Evolutionary conservation across 2,113 vertebrate species (phyloP).

Genomic region (Dromiciops gliroides): DNA sequence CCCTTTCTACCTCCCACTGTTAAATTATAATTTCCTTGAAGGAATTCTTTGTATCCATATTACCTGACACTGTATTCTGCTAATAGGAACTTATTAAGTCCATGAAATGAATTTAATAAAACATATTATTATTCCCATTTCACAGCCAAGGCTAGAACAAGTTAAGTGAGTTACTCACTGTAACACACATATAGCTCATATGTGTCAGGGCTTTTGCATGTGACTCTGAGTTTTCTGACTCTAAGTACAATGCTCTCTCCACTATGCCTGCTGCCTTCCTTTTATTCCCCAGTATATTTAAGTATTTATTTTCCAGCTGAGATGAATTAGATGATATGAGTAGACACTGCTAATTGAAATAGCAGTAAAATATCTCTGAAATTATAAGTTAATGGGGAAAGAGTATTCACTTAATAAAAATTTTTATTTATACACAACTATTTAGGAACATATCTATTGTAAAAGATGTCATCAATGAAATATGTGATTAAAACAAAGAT

Average conservation of each 20-base stretch:
- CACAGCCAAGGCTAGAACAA: conserved; percentile 22
- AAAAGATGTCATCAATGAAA: neutral
- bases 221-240: neutral
- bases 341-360: conserved; percentile 49
- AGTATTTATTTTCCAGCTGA: conserved; percentile 17
- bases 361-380: conserved; percentile 49
- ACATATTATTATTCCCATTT: conserved; percentile 45
- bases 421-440: neutral
- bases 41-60: neutral
- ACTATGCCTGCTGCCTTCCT: neutral
- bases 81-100: neutral
- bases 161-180: neutral
- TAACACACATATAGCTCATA: neutral
- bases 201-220: neutral
- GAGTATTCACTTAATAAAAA: conserved; percentile 11
- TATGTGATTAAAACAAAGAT: neutral
- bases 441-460: neutral
- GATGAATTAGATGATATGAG: conserved; percentile 34
- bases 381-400: conserved; percentile 24
- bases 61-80: neutral
- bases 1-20: neutral
- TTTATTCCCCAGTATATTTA: neutral
- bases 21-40: neutral
- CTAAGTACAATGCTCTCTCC: neutral
- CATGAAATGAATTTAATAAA: conserved; percentile 36